Evolutionary conservation across 2,797 vertebrate species (phyloP).

Genomic region (Gastrophryne carolinensis): DNA sequence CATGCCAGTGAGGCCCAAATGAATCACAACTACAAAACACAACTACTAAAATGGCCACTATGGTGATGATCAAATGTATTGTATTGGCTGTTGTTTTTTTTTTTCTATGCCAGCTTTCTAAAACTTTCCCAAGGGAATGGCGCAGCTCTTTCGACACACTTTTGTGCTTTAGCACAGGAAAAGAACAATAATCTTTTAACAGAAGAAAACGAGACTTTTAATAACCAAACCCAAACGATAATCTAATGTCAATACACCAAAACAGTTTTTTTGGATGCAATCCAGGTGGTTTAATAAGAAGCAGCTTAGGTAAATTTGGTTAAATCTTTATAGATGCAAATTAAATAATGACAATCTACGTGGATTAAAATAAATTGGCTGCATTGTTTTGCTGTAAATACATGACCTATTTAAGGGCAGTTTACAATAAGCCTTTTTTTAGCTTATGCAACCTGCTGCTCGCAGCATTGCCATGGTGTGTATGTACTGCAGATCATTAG

Average conservation of each 20-base stretch:
- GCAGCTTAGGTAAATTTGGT: slow-evolving; percentile 34
- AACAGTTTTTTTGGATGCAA: slow-evolving; percentile 22
- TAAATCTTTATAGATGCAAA: slow-evolving; percentile 42
- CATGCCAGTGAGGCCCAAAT: no score
- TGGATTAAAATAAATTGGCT: slow-evolving; percentile 27
- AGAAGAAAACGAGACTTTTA: slow-evolving; percentile 25
- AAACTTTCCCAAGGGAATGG: slow-evolving; percentile 35
- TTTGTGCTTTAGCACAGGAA: slow-evolving; percentile 28
- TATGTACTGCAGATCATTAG: slow-evolving; percentile 9
- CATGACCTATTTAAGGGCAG: slow-evolving; percentile 33
- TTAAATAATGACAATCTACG: slow-evolving; percentile 45
- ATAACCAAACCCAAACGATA: slow-evolving; percentile 25
- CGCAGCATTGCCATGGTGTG: background rate
- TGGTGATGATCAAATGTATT: no score
- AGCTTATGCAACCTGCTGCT: background rate
- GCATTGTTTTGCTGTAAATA: slow-evolving; percentile 39
- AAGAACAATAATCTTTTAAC: slow-evolving; percentile 40
- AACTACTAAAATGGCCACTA: no score
- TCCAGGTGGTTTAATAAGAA: slow-evolving; percentile 24
- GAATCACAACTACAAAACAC: no score
- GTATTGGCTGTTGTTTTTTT: no score
- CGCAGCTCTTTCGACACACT: slow-evolving; percentile 24
- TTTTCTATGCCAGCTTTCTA: no score
- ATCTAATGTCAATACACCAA: slow-evolving; percentile 40
- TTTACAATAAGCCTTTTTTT: slow-evolving; percentile 16